Percentiles rank a stretch among this genome's conserved stretches.
phyloP scores from a whole-genome alignment of 30 jellyfish, hydroid and myxozoan species.

The Pelagia noctiluca region DNA sequence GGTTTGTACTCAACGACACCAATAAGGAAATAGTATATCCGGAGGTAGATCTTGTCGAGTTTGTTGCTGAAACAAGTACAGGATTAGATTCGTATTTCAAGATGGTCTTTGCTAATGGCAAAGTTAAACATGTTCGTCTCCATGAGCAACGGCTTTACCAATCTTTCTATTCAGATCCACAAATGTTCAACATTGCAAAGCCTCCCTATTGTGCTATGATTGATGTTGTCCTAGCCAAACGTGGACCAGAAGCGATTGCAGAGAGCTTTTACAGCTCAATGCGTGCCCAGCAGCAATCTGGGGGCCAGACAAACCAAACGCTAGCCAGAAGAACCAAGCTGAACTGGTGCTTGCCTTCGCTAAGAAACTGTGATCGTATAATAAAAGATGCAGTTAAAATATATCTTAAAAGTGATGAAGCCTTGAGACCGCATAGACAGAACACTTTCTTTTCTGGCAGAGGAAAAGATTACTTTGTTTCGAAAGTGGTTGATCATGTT shows the following conservation, averaged over 20 bases:
- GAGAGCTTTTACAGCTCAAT: constrained; percentile 52
- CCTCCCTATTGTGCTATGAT: constrained; percentile 19
- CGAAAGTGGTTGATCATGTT: constrained; percentile 46
- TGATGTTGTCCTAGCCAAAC: constrained; percentile 40
- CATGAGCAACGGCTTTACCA: constrained; percentile 25
- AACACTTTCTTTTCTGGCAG: constrained; percentile 33
- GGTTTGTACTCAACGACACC: constrained; percentile 1
- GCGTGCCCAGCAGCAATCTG: constrained; percentile 52
- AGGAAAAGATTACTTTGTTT: constrained; percentile 10
- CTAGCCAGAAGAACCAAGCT: constrained; percentile 54
- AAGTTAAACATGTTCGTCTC: background rate
- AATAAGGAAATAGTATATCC: background rate
- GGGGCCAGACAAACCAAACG: constrained; percentile 44
- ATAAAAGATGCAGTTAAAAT: constrained; percentile 40
- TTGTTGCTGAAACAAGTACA: background rate
- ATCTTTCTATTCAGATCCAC: constrained; percentile 28
- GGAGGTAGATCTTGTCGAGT: constrained; percentile 10
- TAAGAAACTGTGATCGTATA: constrained; percentile 17
- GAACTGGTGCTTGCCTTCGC: constrained; percentile 36
- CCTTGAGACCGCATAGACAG: constrained; percentile 40
- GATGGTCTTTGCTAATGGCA: constrained; percentile 9
- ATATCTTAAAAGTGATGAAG: constrained; percentile 25
- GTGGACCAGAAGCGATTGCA: constrained; percentile 66
- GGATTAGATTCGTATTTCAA: background rate
- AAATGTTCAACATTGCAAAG: background rate